These are phyloP conservation scores for Psix sp. DNA, from an alignment of 1,140 invertebrate species.

Conservation along the genomic window DNA sequence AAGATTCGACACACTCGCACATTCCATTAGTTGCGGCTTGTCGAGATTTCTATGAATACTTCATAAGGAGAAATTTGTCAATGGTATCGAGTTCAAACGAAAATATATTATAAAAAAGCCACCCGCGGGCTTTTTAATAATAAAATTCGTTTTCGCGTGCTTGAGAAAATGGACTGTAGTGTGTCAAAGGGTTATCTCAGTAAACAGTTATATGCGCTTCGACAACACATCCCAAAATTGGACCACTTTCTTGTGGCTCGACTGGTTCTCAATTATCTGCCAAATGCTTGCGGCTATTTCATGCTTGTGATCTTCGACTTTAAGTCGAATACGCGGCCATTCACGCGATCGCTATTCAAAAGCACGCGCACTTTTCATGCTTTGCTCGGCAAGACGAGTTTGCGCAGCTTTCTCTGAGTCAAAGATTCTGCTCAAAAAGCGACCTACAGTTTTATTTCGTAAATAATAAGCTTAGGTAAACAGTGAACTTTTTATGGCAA, in stretches of 20 bases:
- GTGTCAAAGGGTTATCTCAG: not conserved
- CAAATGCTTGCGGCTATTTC: constrained; percentile 45
- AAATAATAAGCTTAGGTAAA: constrained; percentile 32
- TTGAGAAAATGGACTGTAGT: not conserved
- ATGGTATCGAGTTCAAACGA: too few relatives aligned
- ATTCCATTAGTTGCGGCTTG: too few relatives aligned
- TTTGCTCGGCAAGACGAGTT: constrained; percentile 22
- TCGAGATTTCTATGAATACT: too few relatives aligned
- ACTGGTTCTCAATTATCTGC: constrained; percentile 35
- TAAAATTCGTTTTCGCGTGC: not conserved
- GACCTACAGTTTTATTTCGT: constrained; percentile 25
- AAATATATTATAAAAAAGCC: too few relatives aligned
- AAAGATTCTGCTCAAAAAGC: constrained; percentile 13
- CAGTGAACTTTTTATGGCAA: constrained; percentile 17
- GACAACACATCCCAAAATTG: constrained; percentile 17
- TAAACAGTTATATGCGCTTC: not conserved
- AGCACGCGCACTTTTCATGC: constrained; percentile 39
- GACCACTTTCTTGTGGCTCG: constrained; percentile 28
- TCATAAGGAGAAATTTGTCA: too few relatives aligned
- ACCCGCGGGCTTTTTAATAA: too few relatives aligned
- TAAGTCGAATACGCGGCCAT: constrained; percentile 35
- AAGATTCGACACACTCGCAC: too few relatives aligned
- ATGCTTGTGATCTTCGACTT: constrained; percentile 39
- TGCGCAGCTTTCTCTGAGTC: constrained; percentile 27
- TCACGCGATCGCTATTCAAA: constrained; percentile 48